Evolutionary conservation across 1,140 invertebrate species (phyloP), one percentile per base, ranked within the genome.

Genomic region (Choristoneura fumiferana): DNA sequence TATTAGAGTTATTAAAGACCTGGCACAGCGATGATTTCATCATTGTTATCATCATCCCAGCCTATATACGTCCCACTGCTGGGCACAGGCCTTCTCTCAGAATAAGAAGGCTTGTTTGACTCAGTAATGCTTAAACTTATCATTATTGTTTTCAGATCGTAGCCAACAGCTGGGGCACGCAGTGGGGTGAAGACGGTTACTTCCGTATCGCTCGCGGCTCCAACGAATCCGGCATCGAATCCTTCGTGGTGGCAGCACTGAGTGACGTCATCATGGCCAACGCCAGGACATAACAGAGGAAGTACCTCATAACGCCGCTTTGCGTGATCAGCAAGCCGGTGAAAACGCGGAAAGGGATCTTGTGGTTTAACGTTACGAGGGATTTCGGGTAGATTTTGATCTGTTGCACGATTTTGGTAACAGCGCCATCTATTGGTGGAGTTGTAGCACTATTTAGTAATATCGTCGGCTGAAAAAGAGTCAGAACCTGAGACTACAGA

Each of bases 141-240:
- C 1, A 35, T 18, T 12, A 73, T 73, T 57, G 39, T 62, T 89
- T 90, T 52, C 84, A 97, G 97, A 90, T 96, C 68, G 95, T 94
- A 15, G 95, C 95, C 38, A 96, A 98, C 84, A 97, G 96, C 4
- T 99, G 97, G 97, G 97, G 97, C 2, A 65, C 76, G 0, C 85
- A 92, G 35, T 99, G 97, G 97, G 98, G 97, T 5, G 96, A 98
- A 81, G 87, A 93, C 43, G 97, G 96, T 0, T 94, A 93, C 65
- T 98, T 98, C 91, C 92, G 92, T 57, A 97, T 98, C 59, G 67
- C 91, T 2, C 92, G 93, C 54, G 96, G 96, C 57, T 87, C 76
- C 14, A 95, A 97, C 81, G 96, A 97, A 76, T 95, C 95, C 73
- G 94, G 94, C 69, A 97, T 98, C 67, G 97, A 98, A 82, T 92